Evolutionary conservation across 1,140 invertebrate species (phyloP).

Genomic region (Rhizoglyphus robini): DNA sequence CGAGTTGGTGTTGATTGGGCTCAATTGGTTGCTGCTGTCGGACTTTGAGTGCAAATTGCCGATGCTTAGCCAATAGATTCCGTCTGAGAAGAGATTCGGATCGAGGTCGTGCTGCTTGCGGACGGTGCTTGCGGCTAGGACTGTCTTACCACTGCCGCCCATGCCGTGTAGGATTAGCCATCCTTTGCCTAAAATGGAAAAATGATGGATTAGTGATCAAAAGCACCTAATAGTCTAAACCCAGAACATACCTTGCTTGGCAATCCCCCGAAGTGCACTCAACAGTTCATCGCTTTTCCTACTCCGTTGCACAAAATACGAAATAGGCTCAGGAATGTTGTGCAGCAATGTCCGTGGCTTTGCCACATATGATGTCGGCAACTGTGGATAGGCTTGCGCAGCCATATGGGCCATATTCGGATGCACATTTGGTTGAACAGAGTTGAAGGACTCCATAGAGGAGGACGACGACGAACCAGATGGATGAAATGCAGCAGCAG

Average conservation of each 20-base stretch:
- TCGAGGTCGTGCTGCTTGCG: conserved; percentile 25
- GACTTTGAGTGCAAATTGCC: conserved; percentile 21
- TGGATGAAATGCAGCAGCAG: background rate
- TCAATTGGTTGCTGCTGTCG: background rate
- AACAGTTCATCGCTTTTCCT: background rate
- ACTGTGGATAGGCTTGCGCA: too few species aligned
- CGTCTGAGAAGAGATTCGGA: conserved; percentile 32
- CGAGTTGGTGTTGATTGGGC: conserved; percentile 21
- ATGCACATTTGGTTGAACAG: background rate
- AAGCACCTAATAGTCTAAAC: background rate
- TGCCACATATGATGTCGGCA: background rate
- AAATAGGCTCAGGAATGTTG: background rate
- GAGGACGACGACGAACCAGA: background rate
- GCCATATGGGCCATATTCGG: background rate
- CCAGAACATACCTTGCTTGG: background rate
- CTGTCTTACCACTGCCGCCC: conserved; percentile 53
- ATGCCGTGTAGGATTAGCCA: conserved; percentile 49
- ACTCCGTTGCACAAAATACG: background rate
- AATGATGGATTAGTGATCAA: background rate
- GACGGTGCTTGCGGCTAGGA: conserved; percentile 45
- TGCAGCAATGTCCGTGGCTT: background rate
- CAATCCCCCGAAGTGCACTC: background rate
- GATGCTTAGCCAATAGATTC: conserved; percentile 30
- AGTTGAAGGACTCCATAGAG: background rate
- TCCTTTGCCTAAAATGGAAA: conserved; percentile 4